Evolutionary conservation across 2,113 vertebrate species (phyloP).

Genomic region (Micromys minutus): DNA sequence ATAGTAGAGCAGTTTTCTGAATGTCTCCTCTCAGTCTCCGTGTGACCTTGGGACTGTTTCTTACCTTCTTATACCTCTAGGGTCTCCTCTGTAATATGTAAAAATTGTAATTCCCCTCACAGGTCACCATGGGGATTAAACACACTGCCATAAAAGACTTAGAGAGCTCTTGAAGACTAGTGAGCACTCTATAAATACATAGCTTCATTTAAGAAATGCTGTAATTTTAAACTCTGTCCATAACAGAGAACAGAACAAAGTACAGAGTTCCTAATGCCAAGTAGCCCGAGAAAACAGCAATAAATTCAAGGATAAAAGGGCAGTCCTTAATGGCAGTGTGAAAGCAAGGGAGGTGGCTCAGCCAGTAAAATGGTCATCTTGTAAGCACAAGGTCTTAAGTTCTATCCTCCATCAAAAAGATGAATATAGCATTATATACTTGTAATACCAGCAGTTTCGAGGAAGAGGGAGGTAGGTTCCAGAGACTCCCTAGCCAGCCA

Average conservation of each 20-base stretch:
- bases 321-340: background rate
- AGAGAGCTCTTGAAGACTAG: background rate
- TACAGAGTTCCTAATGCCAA: background rate
- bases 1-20: background rate
- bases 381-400: background rate
- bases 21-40: background rate
- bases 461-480: background rate
- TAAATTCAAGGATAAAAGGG: background rate
- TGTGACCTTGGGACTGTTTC: background rate
- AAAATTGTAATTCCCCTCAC: background rate
- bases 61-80: background rate
- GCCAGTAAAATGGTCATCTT: background rate
- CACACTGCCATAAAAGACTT: background rate
- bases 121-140: no score
- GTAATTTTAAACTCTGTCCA: background rate
- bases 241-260: background rate
- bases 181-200: background rate
- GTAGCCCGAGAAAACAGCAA: background rate
- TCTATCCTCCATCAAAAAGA: background rate
- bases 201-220: background rate
- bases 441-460: background rate
- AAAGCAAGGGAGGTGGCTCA: background rate
- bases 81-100: background rate
- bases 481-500: background rate
- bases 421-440: background rate